phyloP scores from a whole-genome alignment of 2,888 invertebrate species.

The Mesorhabditis belari region DNA sequence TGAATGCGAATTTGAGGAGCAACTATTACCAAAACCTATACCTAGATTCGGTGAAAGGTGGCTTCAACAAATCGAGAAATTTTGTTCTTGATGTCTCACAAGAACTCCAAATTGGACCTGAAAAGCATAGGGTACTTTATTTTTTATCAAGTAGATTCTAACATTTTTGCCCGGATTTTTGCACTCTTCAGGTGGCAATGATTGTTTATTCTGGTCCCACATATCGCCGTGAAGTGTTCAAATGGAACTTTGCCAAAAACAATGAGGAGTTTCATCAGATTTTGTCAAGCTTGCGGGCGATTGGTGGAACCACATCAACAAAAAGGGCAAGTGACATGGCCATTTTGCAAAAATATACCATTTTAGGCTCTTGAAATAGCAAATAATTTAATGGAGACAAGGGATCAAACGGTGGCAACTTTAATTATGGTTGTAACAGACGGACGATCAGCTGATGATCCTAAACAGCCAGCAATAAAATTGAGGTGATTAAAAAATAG shows the following conservation, averaged over 20 bases:
- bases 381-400: conserved; percentile 35
- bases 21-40: too few species aligned
- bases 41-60: conserved; percentile 37
- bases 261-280: conserved; percentile 43
- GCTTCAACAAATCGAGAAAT: conserved; percentile 46
- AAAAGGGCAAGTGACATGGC: conserved; percentile 16
- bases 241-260: conserved; percentile 47
- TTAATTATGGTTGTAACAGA: conserved; percentile 48
- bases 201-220: conserved; percentile 46
- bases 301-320: conserved; percentile 48
- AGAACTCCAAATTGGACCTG: conserved; percentile 47
- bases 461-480: conserved; percentile 27
- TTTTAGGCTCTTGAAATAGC: conserved; percentile 41
- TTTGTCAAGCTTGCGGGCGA: conserved; percentile 33
- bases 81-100: conserved; percentile 49
- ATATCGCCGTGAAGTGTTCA: conserved; percentile 40
- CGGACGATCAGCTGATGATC: conserved; percentile 43
- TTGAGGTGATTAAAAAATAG: conserved; percentile 15
- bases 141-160: conserved; percentile 1
- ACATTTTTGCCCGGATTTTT: not conserved
- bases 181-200: conserved; percentile 32
- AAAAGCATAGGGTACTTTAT: conserved; percentile 34
- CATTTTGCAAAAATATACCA: conserved; percentile 3
- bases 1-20: too few species aligned
- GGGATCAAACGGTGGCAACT: conserved; percentile 45